A percentile compares a stretch with the other conserved stretches of the same genome.
phyloP scores from a whole-genome alignment of 1,140 invertebrate species.

The Cotesia typhae region DNA sequence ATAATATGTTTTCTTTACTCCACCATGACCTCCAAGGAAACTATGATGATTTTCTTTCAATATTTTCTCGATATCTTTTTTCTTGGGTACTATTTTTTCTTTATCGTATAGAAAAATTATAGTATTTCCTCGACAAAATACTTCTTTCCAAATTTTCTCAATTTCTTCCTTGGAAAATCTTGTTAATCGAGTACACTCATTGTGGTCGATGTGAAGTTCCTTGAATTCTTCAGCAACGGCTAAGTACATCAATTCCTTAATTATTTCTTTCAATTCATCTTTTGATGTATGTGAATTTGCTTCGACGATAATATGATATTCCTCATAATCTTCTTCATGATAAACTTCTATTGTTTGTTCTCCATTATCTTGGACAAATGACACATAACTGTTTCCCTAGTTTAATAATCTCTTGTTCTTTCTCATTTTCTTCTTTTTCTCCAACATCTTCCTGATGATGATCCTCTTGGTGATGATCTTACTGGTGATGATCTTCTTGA shows the following conservation, averaged over 20 bases:
- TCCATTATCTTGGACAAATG: neutral
- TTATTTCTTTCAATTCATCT: constrained; percentile 11
- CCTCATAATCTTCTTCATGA: constrained; percentile 1
- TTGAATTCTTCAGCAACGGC: constrained; percentile 25
- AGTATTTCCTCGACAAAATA: neutral
- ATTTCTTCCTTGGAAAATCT: constrained; percentile 10
- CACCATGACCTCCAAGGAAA: constrained; percentile 26
- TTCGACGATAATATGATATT: constrained; percentile 3
- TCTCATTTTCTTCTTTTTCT: neutral
- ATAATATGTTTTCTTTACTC: constrained; percentile 27
- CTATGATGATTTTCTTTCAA: constrained; percentile 34
- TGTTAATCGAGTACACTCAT: constrained; percentile 4
- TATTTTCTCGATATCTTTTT: constrained; percentile 20
- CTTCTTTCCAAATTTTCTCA: constrained; percentile 20
- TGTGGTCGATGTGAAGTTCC: constrained; percentile 27
- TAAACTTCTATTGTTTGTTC: constrained; percentile 4
- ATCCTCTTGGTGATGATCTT: neutral
- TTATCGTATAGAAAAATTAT: constrained; percentile 7
- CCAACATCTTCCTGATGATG: neutral
- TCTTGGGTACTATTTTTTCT: constrained; percentile 16
- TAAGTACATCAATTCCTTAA: neutral
- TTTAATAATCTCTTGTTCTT: neutral
- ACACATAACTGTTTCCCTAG: constrained; percentile 21
- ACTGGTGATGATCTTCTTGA: too few species aligned
- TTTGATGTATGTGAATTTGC: neutral